A percentile compares a stretch with the other conserved stretches of the same genome.
Conservation (phyloP, 2,797 vertebrate genomes). For the Chrysolophus pictus region DNA sequence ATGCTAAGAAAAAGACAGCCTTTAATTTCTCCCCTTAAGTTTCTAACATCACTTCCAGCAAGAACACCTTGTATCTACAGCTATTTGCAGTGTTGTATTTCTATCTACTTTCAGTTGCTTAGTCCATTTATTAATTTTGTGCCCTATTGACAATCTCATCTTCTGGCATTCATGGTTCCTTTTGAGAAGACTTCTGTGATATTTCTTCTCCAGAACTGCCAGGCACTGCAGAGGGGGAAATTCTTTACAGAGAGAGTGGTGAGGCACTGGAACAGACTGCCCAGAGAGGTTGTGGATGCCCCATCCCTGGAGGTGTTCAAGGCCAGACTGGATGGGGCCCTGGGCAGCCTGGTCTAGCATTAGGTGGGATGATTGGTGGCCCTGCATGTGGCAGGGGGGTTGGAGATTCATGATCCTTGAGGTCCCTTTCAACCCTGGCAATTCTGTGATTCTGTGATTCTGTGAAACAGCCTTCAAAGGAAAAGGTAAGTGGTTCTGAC, state of each 20-base stretch:
- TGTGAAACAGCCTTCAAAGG: background rate
- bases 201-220: background rate
- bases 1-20: background rate
- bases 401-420: too few species aligned
- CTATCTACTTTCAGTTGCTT: background rate
- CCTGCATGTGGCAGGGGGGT: too few species aligned
- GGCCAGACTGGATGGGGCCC: too few species aligned
- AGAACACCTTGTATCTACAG: background rate
- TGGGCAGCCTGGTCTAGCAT: too few species aligned
- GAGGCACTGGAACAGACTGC: too few species aligned
- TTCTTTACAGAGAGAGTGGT: too few species aligned
- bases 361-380: too few species aligned
- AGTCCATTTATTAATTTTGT: background rate
- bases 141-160: background rate
- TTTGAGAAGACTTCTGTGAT: conserved; percentile 5
- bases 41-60: background rate
- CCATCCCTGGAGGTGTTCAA: too few species aligned
- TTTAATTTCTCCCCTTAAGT: fast-evolving
- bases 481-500: background rate
- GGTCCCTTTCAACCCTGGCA: too few species aligned
- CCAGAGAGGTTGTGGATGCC: too few species aligned
- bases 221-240: background rate
- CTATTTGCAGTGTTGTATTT: background rate
- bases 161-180: background rate
- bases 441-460: too few species aligned